Evolutionary conservation across 2,888 invertebrate genomes (phyloP), one percentile per base, ranked within the genome.

Genomic region (Cephonodes hylas): DNA sequence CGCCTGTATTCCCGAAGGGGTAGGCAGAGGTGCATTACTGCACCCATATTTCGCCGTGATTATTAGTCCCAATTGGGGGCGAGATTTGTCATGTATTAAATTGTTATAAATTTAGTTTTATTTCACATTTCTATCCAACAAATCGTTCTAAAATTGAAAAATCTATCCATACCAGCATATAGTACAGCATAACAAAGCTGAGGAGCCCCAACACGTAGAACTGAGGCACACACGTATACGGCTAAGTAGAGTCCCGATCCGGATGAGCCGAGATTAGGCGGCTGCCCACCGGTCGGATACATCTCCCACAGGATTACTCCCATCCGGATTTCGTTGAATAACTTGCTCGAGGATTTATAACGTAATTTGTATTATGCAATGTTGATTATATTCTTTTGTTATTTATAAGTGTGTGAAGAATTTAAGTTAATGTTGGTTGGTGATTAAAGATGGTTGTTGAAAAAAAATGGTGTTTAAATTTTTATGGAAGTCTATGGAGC

Each of bases 251-350:
- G 78, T 76, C 76, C 77, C 83, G 80, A 90, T 86, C 90, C 89
- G 90, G 90, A 88, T 89, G 81, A 88, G 76, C 77, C 68, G 72
- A 81, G 91, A 91, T 91, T 89, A 91, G 89, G 84, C 80, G 87
- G 85, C 88, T 87, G 88, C 86, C 89, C 90, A 87, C 85, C 81
- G 86, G 78, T 86, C 85, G 84, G 84, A 85, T 86, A 85, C 87
- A 85, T 87, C 88, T 88, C 86, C 85, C 79, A 77, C 77, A 80
- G 86, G 90, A 90, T 91, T 89, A 91, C 86, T 77, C 70, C 71
- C 79, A 91, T 89, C 88, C 89, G 89, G 89, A 90, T 90, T 87
- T 88, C 77, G 84, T 85, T 81, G 86, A 89, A 89, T 89, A 89
- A 86, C 86, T 88, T 82, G 84, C 81, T 65, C 66, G 73, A 74